Conservation (phyloP, 1,140 invertebrate species). For the Drosophila repleta region DNA sequence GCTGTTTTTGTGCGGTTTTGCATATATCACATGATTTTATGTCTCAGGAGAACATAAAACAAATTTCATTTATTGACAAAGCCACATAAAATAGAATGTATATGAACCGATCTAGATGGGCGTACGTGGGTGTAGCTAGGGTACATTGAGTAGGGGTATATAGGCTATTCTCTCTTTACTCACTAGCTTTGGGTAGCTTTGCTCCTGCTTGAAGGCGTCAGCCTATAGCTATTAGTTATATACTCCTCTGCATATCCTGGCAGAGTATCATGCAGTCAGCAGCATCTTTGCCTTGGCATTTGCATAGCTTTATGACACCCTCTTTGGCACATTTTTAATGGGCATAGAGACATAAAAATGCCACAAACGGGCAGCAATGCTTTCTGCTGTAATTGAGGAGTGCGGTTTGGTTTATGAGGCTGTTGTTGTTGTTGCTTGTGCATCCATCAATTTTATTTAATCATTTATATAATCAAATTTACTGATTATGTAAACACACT, state of each 20-base stretch:
- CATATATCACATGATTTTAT: neutral
- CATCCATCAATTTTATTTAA: slow-evolving; percentile 73
- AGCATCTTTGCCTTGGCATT: neutral
- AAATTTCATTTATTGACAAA: neutral
- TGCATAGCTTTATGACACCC: neutral
- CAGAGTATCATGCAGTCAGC: neutral
- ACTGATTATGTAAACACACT: slow-evolving; percentile 62
- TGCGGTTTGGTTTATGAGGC: slow-evolving; percentile 9
- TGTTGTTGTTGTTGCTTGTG: slow-evolving; percentile 9
- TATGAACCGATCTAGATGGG: neutral
- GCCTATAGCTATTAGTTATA: too few species aligned
- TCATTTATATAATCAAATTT: slow-evolving; percentile 74
- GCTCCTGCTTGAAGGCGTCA: too few species aligned
- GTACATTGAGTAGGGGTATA: too few species aligned
- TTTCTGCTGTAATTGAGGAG: neutral
- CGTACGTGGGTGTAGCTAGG: neutral
- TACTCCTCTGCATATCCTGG: too few species aligned
- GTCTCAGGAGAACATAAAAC: neutral
- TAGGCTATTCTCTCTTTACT: too few species aligned
- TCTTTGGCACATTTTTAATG: slow-evolving; percentile 1
- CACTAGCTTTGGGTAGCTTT: too few species aligned
- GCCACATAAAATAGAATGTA: neutral
- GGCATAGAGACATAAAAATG: slow-evolving; percentile 4
- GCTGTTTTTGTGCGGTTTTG: neutral
- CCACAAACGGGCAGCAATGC: neutral